Evolutionary conservation across 2,888 invertebrate species (phyloP), one percentile per base, ranked within the genome.

Genomic region (Caenorhabditis drosophilae): DNA sequence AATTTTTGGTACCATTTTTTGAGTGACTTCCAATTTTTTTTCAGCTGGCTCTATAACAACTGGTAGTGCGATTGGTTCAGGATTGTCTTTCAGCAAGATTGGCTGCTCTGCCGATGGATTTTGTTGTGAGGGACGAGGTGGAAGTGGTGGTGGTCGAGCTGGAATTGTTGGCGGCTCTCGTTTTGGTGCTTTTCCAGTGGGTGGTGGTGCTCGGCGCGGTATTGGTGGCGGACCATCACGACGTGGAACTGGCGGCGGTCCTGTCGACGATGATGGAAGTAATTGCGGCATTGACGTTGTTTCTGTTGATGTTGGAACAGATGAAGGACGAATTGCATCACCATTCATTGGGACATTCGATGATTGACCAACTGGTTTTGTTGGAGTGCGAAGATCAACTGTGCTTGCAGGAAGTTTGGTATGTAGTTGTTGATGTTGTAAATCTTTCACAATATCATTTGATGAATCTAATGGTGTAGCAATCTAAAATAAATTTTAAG

Each of bases 341-440:
- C 53, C 51, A 41, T 51, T 55, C 20, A 34, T 18, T 16, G 52
- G 31, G 7, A 2, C 18, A 2, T 45, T 26, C 4, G 35, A 2
- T 2, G 11, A 44, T 36, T 52, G 52, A 3, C 67, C 73, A 22
- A 73, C 56, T 11, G 73, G 73, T 52, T 69, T 64, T 9, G 66
- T 69, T 7, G 68, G 69, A 3, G 73, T 68, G 7, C 76, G 44
- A 20, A 66, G 58, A 40, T 74, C 75, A 36, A 73, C 67, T 7
- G 67, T 52, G 1, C 70, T 67, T 1, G 75, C 72, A 1, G 74
- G 77, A 9, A 77, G 62, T 31, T 68, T 71, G 20, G 61, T 51
- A n/a, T n/a, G n/a, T n/a, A n/a, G n/a, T n/a, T n/a, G n/a, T n/a
- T n/a, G n/a, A 15, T 54, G 42, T 1, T 41, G 22, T 15, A 11